A percentile compares a stretch with the other conserved stretches of the same genome.
Evolutionary conservation across 2,888 invertebrate genomes (phyloP).

Genomic region (Antheraea assamensis): DNA sequence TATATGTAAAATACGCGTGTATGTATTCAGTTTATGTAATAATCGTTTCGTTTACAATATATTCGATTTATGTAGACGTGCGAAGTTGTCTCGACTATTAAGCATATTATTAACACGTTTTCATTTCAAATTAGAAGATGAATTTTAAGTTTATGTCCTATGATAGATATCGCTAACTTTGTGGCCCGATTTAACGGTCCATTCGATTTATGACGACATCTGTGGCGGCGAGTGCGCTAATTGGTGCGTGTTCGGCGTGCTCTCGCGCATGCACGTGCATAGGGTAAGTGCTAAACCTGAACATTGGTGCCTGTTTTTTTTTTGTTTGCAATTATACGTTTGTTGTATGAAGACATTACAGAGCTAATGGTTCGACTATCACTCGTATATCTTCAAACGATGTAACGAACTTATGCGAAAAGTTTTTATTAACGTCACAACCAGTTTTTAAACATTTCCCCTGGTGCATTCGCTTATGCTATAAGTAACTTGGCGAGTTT

Average conservation of each 20-base stretch:
- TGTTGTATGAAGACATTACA: constrained; percentile 21
- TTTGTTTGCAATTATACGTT: constrained; percentile 18
- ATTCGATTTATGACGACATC: constrained; percentile 63
- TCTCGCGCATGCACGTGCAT: constrained; percentile 37
- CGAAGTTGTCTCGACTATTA: no score
- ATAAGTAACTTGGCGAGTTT: background rate
- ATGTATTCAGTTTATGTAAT: no score
- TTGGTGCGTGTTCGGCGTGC: constrained; percentile 65
- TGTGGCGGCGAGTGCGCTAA: constrained; percentile 62
- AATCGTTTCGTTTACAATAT: no score
- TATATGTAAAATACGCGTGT: no score
- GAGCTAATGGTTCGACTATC: constrained; percentile 18
- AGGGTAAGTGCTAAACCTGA: constrained; percentile 16
- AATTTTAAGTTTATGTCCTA: no score
- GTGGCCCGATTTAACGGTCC: constrained; percentile 58
- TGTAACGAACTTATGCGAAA: constrained; percentile 17
- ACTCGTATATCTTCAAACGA: constrained; percentile 11
- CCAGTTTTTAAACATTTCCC: background rate
- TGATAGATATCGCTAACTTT: constrained; percentile 32
- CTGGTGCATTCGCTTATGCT: background rate
- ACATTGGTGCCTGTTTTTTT: constrained; percentile 5
- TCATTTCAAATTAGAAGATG: background rate
- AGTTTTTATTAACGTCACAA: constrained; percentile 6
- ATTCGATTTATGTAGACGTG: no score
- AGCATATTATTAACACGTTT: no score